Evolutionary conservation across 2,113 vertebrate genomes (phyloP), one percentile per base, ranked within the genome.

Genomic region (Phalacrocorax pelagicus): DNA sequence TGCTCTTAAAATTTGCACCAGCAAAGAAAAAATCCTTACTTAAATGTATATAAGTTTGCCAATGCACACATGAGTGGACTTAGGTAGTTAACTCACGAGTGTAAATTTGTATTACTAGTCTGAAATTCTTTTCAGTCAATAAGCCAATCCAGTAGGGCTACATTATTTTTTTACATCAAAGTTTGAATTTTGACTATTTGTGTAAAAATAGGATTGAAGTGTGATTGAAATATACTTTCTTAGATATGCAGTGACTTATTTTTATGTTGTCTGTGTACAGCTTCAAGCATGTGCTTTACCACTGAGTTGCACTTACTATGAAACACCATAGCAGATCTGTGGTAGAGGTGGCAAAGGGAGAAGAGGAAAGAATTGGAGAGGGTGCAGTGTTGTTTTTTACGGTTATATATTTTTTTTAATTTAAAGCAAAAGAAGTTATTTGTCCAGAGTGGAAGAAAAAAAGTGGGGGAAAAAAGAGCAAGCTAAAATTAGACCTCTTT

Each of bases 11-110:
- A 49, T 57, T 69, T 82, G 21, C 44, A 58, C 6, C 8, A 85
- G 21, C 13, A 71, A 13, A 74, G n/a, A 74, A 62, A 70, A 70
- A 69, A 19, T 17, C 30, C 38, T 86, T 81, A 32, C 24, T 70
- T 62, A 86, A 66, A 83, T 46, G 12, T 10, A n/a, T 36, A 3
- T 30, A 63, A 34, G 12, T 71, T 74, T 70, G 75, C 52, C 36
- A 71, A 0, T 27, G n/a, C 17, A 49, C 30, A 18, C 17, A 49
- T 36, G 20, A 40, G 10, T 14, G 16, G 30, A 72, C 5, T 51
- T 71, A 62, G 0, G 27, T 5, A 59, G 19, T 66, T 23, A 55
- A 47, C 13, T 42, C 0, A 0, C 0, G 1, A 84, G 30, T 23
- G 18, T 3, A 65, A 49, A 79, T 86, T 82, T 62, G 26, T 32